Evolutionary conservation across 2,797 vertebrate species (phyloP).

Genomic region (Protosalanx chinensis): DNA sequence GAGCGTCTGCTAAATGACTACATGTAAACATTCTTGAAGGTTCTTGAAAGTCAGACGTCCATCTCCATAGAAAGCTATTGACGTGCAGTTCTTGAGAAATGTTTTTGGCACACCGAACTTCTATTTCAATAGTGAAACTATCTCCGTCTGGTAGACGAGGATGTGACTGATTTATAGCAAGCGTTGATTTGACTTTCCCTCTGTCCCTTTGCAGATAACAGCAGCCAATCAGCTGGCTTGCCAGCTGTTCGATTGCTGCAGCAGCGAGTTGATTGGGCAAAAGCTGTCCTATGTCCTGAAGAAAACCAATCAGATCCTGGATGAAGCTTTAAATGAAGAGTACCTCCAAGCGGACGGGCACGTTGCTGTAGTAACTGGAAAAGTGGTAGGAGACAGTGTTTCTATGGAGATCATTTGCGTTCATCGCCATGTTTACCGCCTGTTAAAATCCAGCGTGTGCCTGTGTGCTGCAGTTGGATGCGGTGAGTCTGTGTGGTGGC

Average conservation of each 20-base stretch:
- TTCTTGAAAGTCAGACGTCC: neutral
- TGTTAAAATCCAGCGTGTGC: neutral
- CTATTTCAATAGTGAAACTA: too few relatives aligned
- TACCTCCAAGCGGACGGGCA: constrained; percentile 66
- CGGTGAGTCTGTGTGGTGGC: constrained; percentile 59
- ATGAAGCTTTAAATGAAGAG: constrained; percentile 77
- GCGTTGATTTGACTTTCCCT: neutral
- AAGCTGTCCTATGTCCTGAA: constrained; percentile 77
- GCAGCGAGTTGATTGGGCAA: constrained; percentile 79
- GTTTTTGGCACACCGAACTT: neutral
- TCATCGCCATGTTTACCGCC: too few relatives aligned
- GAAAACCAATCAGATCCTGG: constrained; percentile 67
- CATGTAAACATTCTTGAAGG: too few relatives aligned
- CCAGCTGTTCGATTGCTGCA: constrained; percentile 79
- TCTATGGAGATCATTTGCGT: too few relatives aligned
- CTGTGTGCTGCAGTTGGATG: constrained; percentile 73
- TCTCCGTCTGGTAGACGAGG: too few relatives aligned
- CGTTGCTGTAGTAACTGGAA: constrained; percentile 72
- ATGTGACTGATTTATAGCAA: neutral
- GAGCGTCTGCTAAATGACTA: too few relatives aligned
- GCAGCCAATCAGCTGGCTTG: constrained; percentile 85
- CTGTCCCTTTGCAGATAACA: constrained; percentile 73
- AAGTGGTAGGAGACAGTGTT: constrained; percentile 77
- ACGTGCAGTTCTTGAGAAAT: neutral
- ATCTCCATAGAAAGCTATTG: neutral